These are phyloP conservation scores for Triops cancriformis DNA, from an alignment of 1,140 invertebrate species.

Conservation along the genomic window DNA sequence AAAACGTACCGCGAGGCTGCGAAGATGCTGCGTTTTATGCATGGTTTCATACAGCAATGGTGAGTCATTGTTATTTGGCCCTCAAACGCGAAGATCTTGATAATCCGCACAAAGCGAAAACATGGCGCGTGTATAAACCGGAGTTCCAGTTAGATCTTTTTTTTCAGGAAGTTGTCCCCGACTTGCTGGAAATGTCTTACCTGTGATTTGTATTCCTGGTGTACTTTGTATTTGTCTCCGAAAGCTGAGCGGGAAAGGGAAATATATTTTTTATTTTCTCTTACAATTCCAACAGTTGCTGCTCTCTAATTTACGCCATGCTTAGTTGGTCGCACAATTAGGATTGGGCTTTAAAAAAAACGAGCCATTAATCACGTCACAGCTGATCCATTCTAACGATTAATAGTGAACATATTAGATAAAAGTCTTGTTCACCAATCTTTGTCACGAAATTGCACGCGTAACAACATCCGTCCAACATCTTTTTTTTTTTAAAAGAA, in stretches of 20 bases:
- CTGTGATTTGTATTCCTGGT: not conserved
- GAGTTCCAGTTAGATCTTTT: constrained; percentile 40
- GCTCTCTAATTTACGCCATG: not conserved
- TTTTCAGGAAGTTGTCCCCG: constrained; percentile 30
- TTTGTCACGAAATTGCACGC: too few species aligned
- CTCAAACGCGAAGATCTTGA: constrained; percentile 43
- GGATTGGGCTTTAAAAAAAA: not conserved
- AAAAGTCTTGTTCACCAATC: too few species aligned
- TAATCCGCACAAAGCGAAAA: constrained; percentile 48
- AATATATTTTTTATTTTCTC: not conserved
- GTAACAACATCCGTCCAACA: too few species aligned
- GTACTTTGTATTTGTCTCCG: not conserved
- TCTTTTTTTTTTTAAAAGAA: too few species aligned
- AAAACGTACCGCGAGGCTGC: constrained; percentile 44
- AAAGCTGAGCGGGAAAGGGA: not conserved
- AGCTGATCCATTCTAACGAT: too few species aligned
- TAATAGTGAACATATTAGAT: too few species aligned
- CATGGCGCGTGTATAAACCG: constrained; percentile 41
- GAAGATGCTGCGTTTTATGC: constrained; percentile 50
- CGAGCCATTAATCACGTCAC: not conserved
- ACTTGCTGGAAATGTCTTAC: not conserved
- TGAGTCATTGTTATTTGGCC: constrained; percentile 41
- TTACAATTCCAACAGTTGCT: not conserved
- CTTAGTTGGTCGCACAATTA: not conserved
- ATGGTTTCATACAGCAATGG: constrained; percentile 49